Evolutionary conservation across 2,797 vertebrate genomes (phyloP).

Genomic region (Melanotaenia boesemani): DNA sequence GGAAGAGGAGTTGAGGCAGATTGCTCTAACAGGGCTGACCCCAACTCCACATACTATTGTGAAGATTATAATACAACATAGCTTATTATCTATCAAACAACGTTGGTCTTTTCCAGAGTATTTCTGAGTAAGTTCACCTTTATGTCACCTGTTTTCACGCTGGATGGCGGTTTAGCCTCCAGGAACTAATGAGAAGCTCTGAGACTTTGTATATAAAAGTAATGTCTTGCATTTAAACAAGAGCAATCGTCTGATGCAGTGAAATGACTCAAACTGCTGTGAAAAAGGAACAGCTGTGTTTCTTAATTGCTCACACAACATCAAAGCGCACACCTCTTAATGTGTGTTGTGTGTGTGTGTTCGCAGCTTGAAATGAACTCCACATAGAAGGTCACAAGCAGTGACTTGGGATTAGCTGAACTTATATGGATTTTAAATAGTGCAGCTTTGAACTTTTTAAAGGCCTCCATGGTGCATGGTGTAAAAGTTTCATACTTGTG

Average conservation of each 20-base stretch:
- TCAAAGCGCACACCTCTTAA: constrained; percentile 39
- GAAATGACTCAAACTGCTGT: constrained; percentile 37
- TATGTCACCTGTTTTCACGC: background rate
- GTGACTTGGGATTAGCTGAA: constrained; percentile 23
- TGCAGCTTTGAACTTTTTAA: background rate
- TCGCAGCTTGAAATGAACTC: constrained; percentile 22
- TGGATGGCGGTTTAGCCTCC: constrained; percentile 7
- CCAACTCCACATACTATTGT: no score
- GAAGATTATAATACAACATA: background rate
- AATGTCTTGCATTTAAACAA: constrained; percentile 26
- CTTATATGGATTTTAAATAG: constrained; percentile 5
- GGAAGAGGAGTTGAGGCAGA: background rate
- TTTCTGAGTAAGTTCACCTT: constrained; percentile 5
- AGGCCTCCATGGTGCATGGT: background rate
- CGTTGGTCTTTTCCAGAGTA: background rate
- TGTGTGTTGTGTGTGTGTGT: constrained; percentile 16
- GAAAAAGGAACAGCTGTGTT: constrained; percentile 53
- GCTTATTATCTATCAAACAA: background rate
- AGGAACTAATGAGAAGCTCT: constrained; percentile 20
- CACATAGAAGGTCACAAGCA: constrained; percentile 38
- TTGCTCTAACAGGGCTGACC: background rate
- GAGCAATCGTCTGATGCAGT: constrained; percentile 29
- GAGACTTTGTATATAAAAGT: constrained; percentile 1
- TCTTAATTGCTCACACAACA: constrained; percentile 59
- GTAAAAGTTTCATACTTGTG: background rate